Conservation (phyloP, 2,888 invertebrate species). For the Luperina testacea region DNA sequence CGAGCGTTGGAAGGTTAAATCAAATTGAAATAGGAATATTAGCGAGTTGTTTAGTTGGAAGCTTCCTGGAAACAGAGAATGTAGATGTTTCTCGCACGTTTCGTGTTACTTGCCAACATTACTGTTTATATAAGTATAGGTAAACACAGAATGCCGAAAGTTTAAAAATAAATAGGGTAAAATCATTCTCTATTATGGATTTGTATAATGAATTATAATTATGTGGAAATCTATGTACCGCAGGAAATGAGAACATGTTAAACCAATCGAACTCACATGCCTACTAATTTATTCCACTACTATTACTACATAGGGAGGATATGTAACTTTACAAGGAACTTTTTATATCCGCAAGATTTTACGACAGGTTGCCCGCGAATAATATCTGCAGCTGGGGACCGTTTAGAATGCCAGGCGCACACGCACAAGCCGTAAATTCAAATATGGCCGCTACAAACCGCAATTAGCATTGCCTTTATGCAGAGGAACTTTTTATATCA, state of each 20-base stretch:
- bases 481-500: conserved; percentile 73
- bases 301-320: background rate
- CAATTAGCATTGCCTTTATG: conserved; percentile 83
- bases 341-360: conserved; percentile 73
- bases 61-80: conserved; percentile 80
- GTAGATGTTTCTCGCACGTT: conserved; percentile 77
- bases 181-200: conserved; percentile 8
- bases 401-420: conserved; percentile 82
- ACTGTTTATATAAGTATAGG: conserved; percentile 73
- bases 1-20: conserved; percentile 86
- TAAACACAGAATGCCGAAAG: conserved; percentile 59
- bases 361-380: conserved; percentile 72
- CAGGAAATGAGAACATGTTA: background rate
- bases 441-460: conserved; percentile 85
- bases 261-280: background rate
- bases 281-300: conserved; percentile 3
- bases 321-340: conserved; percentile 43
- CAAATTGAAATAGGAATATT: conserved; percentile 74
- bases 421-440: conserved; percentile 81
- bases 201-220: conserved; percentile 20
- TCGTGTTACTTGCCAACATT: conserved; percentile 74
- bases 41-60: conserved; percentile 70
- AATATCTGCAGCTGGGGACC: conserved; percentile 76
- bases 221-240: conserved; percentile 2
- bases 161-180: conserved; percentile 48